A percentile compares a stretch with the other conserved stretches of the same genome.
phyloP scores from a whole-genome alignment of 2,888 invertebrate species.

The Argyra leucocephala region DNA sequence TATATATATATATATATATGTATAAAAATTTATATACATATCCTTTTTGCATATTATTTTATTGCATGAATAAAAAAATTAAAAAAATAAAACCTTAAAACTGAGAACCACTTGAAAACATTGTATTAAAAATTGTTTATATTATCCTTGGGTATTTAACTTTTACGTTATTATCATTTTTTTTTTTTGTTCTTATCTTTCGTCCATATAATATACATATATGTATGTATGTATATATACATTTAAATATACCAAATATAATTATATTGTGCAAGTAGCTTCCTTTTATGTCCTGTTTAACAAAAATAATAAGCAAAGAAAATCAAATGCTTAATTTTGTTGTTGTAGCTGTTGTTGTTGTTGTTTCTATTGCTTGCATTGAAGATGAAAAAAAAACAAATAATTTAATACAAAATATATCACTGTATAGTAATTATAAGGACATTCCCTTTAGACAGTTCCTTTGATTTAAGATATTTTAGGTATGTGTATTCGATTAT shows the following conservation, averaged over 20 bases:
- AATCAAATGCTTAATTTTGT: neutral
- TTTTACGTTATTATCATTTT: neutral
- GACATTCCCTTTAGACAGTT: too few relatives aligned
- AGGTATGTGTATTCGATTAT: too few relatives aligned
- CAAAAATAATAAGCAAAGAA: neutral
- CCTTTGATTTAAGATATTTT: too few relatives aligned
- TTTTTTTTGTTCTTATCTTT: neutral
- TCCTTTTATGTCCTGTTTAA: conserved; percentile 4
- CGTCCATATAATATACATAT: neutral
- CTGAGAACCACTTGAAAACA: conserved; percentile 3
- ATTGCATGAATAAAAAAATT: neutral
- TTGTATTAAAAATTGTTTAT: conserved; percentile 6
- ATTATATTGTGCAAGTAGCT: neutral
- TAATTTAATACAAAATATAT: too few relatives aligned
- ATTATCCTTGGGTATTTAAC: conserved; percentile 6
- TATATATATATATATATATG: neutral
- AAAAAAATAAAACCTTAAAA: neutral
- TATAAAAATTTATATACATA: too few relatives aligned
- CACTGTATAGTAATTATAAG: too few relatives aligned
- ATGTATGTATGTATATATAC: neutral
- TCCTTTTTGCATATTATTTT: neutral
- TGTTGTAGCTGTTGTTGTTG: too few relatives aligned
- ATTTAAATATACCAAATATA: neutral
- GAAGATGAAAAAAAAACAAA: too few relatives aligned
- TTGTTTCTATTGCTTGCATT: too few relatives aligned